These are phyloP conservation scores for Macrotis lagotis DNA, from an alignment of 2,113 vertebrate species.

Conservation along the genomic window DNA sequence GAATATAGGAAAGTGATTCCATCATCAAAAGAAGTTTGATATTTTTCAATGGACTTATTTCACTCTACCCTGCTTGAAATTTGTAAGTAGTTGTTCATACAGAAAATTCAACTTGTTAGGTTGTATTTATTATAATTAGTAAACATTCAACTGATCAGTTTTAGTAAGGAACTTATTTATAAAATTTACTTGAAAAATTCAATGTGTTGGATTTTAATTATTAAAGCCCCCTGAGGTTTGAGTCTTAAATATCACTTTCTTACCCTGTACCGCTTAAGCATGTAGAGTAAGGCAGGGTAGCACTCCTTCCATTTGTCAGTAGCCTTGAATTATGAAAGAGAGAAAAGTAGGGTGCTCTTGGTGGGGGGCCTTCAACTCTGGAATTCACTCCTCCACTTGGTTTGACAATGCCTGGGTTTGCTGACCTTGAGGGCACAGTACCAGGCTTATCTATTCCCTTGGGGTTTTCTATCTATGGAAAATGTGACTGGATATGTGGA, in stretches of 20 bases:
- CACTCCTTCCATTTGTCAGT: not conserved
- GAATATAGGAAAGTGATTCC: not conserved
- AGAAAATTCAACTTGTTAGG: not conserved
- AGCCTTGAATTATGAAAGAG: conserved; percentile 29
- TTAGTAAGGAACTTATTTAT: not conserved
- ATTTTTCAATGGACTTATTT: not conserved
- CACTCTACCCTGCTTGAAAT: not conserved
- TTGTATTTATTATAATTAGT: not conserved
- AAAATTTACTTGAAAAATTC: not conserved
- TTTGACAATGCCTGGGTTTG: conserved; percentile 9
- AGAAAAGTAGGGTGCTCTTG: not conserved
- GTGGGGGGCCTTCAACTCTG: not conserved
- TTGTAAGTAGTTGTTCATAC: not conserved
- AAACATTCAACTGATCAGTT: not conserved
- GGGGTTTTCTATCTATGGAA: conserved; percentile 8
- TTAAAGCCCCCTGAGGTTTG: not conserved
- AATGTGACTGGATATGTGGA: not conserved
- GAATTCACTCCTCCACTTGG: conserved; percentile 27
- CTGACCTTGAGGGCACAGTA: not conserved
- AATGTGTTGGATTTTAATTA: not conserved
- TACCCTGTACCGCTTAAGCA: not conserved
- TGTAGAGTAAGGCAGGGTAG: not conserved
- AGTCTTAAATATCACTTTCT: not conserved
- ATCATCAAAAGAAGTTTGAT: not conserved
- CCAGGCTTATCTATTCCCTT: conserved; percentile 6